Conservation (phyloP, 92 coral and sea anemone species). For the Parazoanthus atlanticus region DNA sequence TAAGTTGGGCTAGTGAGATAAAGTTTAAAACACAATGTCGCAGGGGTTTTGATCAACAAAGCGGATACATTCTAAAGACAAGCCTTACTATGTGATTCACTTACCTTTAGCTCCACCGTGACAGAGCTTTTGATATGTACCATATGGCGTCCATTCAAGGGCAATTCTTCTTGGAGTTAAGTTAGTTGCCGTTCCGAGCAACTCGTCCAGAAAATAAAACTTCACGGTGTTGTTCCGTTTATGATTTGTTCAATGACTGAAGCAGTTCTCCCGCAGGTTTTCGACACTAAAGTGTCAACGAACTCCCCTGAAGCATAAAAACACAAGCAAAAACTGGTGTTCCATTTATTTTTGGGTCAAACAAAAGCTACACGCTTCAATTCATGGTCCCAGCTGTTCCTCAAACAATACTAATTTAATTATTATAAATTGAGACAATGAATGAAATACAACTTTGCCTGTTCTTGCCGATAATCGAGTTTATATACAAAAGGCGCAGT, state of each 20-base stretch:
- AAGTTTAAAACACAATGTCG: background rate
- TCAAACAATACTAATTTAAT: background rate
- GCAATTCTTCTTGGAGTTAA: background rate
- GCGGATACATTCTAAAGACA: background rate
- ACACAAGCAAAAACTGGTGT: slow-evolving; percentile 44
- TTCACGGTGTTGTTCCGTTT: background rate
- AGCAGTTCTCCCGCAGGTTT: slow-evolving; percentile 26
- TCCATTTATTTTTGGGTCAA: background rate
- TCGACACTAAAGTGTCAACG: slow-evolving; percentile 3
- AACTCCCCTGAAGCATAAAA: slow-evolving; percentile 39
- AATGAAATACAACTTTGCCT: background rate
- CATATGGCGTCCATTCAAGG: slow-evolving; percentile 22
- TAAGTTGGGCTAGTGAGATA: background rate
- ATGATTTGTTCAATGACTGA: slow-evolving; percentile 2
- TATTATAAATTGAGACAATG: background rate
- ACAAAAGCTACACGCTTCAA: slow-evolving; percentile 40
- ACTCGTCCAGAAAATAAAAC: background rate
- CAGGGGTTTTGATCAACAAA: background rate
- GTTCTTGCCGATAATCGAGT: background rate
- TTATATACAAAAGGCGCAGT: background rate
- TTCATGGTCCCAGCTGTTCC: slow-evolving; percentile 1
- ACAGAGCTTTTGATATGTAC: background rate
- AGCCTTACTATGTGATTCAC: background rate
- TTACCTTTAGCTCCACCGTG: slow-evolving; percentile 7
- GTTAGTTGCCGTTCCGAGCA: background rate